Evolutionary conservation across 2,113 vertebrate genomes (phyloP).

Genomic region (Morone chrysops): DNA sequence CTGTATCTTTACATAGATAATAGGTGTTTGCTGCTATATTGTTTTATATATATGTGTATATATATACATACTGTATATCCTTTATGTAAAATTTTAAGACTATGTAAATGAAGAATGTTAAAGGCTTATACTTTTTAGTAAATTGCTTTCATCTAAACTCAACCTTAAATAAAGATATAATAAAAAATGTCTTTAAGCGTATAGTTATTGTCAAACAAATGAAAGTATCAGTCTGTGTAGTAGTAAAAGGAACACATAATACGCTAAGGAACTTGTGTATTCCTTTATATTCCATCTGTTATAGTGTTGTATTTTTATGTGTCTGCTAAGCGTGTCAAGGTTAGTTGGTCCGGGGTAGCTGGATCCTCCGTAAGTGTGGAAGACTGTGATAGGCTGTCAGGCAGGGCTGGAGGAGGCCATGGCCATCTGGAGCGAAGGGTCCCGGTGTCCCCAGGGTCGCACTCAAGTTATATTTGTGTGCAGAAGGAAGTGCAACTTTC

Average conservation of each 20-base stretch:
- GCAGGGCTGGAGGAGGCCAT: constrained; percentile 39
- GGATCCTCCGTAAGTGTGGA: constrained; percentile 26
- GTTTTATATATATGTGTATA: no score
- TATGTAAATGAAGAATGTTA: background rate
- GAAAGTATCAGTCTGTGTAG: background rate
- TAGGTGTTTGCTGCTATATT: no score
- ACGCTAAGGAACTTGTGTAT: background rate
- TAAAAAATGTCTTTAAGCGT: background rate
- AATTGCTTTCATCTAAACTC: background rate
- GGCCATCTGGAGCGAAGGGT: constrained; percentile 66
- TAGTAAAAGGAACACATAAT: background rate
- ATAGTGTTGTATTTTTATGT: background rate
- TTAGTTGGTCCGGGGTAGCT: constrained; percentile 51
- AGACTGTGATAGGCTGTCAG: constrained; percentile 57
- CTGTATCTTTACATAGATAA: no score
- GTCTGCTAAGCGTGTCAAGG: constrained; percentile 37
- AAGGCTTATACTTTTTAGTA: background rate
- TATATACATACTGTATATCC: no score
- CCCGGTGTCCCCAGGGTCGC: constrained; percentile 50
- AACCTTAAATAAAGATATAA: background rate
- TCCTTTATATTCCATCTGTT: background rate
- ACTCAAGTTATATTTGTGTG: constrained; percentile 35
- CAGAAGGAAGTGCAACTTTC: constrained; percentile 23
- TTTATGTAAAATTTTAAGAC: no score
- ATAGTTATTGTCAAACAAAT: background rate